Evolutionary conservation across 1,140 invertebrate genomes (phyloP), one percentile per base, ranked within the genome.

Genomic region (Phthorimaea operculella): DNA sequence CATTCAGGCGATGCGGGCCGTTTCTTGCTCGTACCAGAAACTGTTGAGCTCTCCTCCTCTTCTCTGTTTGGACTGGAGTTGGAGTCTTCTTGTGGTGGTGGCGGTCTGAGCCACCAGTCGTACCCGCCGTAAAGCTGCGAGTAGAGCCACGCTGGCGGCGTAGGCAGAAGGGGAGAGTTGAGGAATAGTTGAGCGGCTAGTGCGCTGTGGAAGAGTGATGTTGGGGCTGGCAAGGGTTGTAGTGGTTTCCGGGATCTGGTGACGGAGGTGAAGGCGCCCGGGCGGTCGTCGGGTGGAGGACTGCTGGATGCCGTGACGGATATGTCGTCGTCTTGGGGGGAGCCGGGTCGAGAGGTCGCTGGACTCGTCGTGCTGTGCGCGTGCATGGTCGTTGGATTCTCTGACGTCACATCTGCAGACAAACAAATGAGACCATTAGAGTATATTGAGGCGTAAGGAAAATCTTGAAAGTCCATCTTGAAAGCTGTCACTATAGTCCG

Each of bases 71-170:
- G 64, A 59, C 74, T 75, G 45, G 86, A 74, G 60, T 79, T 78
- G 0, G 76, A 68, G 60, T 87, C 76, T 60, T 85, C 79, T 58
- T 86, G 77, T 21, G 83, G 72, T 3, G 80, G 63, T 0, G 81
- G 83, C 60, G 88, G 87, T 74, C 88, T 72, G 9, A 89, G 54
- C 90, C 90, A 91, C 63, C 88, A 87, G 64, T 90, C 90, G 61
- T 90, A 90, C 12, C 88, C 86, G 34, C 82, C 77, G 64, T 92
- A 92, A 1, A 92, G 82, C 66, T 92, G 91, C 0, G 90, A 90
- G 69, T 92, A 92, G 0, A 92, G 78, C 91, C 91, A 92, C 53
- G 91, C 91, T 33, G 90, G 90, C 1, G 91, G 90, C 3, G 90
- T 90, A n/a, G 90, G 90, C 39, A 92, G 68, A 8, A 92, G 76